Base-by-base conservation (phyloP, 2,113 vertebrate species). In the Megalops atlanticus region DNA sequence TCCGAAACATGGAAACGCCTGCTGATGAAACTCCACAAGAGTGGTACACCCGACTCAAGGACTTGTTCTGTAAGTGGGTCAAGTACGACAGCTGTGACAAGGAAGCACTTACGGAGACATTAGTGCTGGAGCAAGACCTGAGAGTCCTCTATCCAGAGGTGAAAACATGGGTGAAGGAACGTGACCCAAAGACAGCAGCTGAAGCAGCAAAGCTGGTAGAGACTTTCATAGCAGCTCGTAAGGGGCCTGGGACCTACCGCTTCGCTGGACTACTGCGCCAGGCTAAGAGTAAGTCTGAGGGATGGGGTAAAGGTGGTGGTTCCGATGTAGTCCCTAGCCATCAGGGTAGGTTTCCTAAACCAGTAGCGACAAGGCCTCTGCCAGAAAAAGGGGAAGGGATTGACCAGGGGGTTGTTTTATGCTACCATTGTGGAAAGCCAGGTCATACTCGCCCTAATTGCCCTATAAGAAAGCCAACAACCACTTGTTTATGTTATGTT, bases 21-120 rank as follows among this genome's bases (percentile, higher is more conserved):
- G 38, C 54, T 31, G 78, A 40, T 38, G 78, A 85, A 49, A 76
- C 78, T 6, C 81, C 81, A n/a, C 33, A 47, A 39, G 81, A 85
- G 73, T 45, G 80, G 1, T 76, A 82, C 68, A 54, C n/a, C 1
- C 1, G 40, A 0, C 38, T 75, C 3, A 79, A 81, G 21, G 80
- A 58, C 0, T n/a, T 85, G 16, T 80, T 73, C 21, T 40, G 74
- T 3, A 82, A 79, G 31, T 85, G 77, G 80, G 81, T 82, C 72
- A 6, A 3, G 40, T 81, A 54, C 0, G 73, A 69, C 3, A 4
- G 27, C 0, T 78, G 78, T n/a, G 1, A 36, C 0, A 82, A 85
- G 7, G 72, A 80, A 1, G 38, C 79, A n/a, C n/a, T 77, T 1
- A 77, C 64, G 27, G 80, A 85, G 10, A 69, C 47, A 1, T 52